Conservation (phyloP, 2,888 invertebrate genomes). For the Parnassius orleans region DNA sequence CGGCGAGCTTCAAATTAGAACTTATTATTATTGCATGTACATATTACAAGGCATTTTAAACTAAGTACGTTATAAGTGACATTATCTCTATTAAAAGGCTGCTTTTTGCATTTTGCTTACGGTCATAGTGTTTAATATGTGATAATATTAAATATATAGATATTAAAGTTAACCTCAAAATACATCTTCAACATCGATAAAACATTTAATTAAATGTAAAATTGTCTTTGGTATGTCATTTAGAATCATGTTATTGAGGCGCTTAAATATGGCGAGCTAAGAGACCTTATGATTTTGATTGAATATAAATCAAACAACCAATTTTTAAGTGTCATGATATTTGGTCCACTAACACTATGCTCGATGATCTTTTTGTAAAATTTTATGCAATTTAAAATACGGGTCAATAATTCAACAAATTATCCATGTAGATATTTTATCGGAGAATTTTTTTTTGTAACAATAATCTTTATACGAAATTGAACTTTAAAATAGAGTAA, state of each 20-base stretch:
- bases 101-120: conserved; percentile 14
- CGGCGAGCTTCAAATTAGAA: neutral
- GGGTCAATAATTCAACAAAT: too few species aligned
- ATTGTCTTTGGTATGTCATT: conserved; percentile 19
- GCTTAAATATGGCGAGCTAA: conserved; percentile 12
- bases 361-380: neutral
- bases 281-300: neutral
- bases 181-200: conserved; percentile 22
- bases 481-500: too few species aligned
- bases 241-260: conserved; percentile 21
- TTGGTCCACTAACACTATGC: conserved; percentile 15
- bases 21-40: conserved; percentile 16
- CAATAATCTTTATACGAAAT: too few species aligned
- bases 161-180: conserved; percentile 26
- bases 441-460: too few species aligned
- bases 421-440: too few species aligned
- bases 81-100: conserved; percentile 16
- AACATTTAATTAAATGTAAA: conserved; percentile 24
- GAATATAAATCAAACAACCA: neutral
- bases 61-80: conserved; percentile 11
- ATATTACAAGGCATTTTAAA: conserved; percentile 22
- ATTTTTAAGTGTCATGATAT: neutral
- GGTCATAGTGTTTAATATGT: conserved; percentile 3
- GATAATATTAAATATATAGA: conserved; percentile 20
- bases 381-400: too few species aligned